Evolutionary conservation across 2,113 vertebrate genomes (phyloP).

Genomic region (Chinchilla lanigera): DNA sequence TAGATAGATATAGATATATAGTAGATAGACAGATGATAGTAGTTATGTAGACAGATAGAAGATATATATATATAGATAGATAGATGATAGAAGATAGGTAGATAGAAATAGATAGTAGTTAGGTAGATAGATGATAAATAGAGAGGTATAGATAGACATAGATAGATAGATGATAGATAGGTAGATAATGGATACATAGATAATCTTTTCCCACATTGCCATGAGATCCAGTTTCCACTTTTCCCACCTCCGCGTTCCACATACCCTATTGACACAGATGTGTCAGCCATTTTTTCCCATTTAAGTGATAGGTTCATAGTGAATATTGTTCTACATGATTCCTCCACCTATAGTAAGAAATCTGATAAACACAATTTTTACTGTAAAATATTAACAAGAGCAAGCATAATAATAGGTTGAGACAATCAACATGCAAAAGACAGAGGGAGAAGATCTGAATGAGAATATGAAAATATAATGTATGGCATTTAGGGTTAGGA

Average conservation of each 20-base stretch:
- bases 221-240: background rate
- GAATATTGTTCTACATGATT: background rate
- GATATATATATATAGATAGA: background rate
- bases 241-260: background rate
- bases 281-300: background rate
- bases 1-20: no score
- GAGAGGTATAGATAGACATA: background rate
- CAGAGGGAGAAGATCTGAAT: background rate
- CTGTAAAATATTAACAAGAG: background rate
- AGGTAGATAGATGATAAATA: no score
- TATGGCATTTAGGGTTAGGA: background rate
- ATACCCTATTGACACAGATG: background rate
- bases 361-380: background rate
- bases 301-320: background rate
- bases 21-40: no score
- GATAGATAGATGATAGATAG: background rate
- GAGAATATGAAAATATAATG: background rate
- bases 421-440: background rate
- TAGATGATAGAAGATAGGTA: background rate
- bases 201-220: background rate
- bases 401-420: background rate
- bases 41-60: no score
- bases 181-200: background rate
- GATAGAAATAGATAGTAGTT: no score
- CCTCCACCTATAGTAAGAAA: background rate